These are phyloP conservation scores for Ailuropoda melanoleuca DNA, from an alignment of 2,113 vertebrate species.

Conservation along the genomic window DNA sequence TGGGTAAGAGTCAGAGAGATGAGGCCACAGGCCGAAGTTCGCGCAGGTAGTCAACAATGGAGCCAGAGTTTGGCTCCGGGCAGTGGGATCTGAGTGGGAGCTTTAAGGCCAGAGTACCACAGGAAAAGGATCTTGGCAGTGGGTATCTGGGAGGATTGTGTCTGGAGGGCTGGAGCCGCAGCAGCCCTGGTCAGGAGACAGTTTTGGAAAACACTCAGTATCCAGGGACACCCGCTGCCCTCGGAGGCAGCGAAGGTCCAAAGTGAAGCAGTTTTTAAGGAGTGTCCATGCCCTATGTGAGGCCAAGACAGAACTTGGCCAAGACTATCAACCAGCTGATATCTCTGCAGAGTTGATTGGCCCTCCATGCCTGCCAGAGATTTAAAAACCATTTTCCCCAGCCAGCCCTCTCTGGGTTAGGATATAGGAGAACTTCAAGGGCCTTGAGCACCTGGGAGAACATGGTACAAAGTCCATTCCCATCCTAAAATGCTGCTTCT, in stretches of 20 bases:
- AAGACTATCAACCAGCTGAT: no score
- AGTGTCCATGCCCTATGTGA: not conserved
- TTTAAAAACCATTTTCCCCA: accelerated
- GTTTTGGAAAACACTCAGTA: not conserved
- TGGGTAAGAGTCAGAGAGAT: not conserved
- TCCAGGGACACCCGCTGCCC: not conserved
- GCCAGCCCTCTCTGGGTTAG: accelerated
- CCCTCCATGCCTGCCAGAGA: accelerated
- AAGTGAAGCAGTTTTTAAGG: not conserved
- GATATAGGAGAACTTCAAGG: not conserved
- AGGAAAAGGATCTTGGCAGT: not conserved
- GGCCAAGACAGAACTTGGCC: not conserved
- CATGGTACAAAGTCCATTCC: accelerated
- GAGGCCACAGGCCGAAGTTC: not conserved
- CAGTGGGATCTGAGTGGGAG: not conserved
- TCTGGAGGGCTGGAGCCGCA: not conserved
- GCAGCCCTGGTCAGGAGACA: not conserved
- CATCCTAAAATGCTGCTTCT: not conserved
- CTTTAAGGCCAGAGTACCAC: accelerated
- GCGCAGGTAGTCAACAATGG: accelerated
- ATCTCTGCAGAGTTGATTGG: no score
- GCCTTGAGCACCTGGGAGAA: not conserved
- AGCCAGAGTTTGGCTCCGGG: not conserved
- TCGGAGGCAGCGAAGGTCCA: not conserved
- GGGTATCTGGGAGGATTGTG: no score